Evolutionary conservation across 2,888 invertebrate species (phyloP).

Genomic region (Melolontha melolontha): DNA sequence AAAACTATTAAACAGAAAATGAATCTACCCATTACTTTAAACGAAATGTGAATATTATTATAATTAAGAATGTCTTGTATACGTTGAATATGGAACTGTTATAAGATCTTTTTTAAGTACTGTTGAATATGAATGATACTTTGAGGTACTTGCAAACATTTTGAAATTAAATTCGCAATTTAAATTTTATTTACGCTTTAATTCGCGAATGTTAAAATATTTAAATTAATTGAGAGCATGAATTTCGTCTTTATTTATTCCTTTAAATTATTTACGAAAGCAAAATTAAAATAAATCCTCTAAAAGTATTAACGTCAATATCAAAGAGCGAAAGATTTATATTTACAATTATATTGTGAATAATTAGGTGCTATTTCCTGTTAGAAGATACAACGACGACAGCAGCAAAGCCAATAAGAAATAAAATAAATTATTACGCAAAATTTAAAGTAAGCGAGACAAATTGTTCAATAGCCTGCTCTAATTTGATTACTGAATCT

Average conservation of each 20-base stretch:
- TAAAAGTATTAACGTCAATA: slow-evolving; percentile 3
- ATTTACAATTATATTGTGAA: slow-evolving; percentile 18
- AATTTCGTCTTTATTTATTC: no score
- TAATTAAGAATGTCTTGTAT: no score
- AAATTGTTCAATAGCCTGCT: slow-evolving; percentile 58
- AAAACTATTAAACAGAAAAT: no score
- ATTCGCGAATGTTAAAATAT: no score
- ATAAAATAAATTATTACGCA: slow-evolving; percentile 29
- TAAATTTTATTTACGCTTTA: no score
- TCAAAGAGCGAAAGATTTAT: slow-evolving; percentile 9
- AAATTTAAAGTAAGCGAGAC: slow-evolving; percentile 55
- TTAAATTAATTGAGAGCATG: no score
- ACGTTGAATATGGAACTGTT: no score
- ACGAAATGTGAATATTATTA: no score
- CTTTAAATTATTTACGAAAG: background rate
- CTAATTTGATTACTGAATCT: slow-evolving; percentile 59
- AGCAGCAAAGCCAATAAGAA: background rate
- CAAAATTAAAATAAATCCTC: slow-evolving; percentile 11
- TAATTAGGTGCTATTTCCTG: slow-evolving; percentile 12
- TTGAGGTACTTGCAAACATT: background rate
- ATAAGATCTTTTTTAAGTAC: background rate
- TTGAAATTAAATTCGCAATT: background rate
- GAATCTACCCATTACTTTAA: no score
- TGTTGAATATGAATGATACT: background rate
- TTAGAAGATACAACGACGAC: slow-evolving; percentile 2